Conservation (phyloP, 2,797 vertebrate genomes). For the Neosilurus hyrtlii region DNA sequence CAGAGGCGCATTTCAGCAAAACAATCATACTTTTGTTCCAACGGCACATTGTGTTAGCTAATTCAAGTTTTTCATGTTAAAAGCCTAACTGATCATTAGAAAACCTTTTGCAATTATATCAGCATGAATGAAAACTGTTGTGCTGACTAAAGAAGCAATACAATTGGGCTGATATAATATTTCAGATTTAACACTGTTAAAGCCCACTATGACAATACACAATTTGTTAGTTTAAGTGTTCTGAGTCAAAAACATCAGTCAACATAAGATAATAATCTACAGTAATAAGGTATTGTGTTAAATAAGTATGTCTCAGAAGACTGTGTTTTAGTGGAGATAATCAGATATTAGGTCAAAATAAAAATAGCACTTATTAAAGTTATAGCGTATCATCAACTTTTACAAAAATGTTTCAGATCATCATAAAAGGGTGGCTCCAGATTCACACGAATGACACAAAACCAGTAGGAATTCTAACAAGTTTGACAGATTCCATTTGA, state of each 20-base stretch:
- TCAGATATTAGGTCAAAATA: background rate
- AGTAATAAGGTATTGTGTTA: background rate
- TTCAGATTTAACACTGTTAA: background rate
- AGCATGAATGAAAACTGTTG: too few relatives aligned
- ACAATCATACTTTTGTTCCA: too few relatives aligned
- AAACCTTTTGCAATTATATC: too few relatives aligned
- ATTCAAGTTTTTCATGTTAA: too few relatives aligned
- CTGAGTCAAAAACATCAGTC: background rate
- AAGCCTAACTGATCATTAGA: too few relatives aligned
- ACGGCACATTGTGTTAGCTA: too few relatives aligned
- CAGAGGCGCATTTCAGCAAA: too few relatives aligned
- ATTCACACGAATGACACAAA: background rate
- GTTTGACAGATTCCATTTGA: background rate
- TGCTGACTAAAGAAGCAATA: too few relatives aligned
- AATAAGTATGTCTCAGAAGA: background rate
- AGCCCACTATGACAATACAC: background rate
- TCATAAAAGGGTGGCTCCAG: background rate
- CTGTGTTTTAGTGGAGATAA: background rate
- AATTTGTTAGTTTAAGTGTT: background rate
- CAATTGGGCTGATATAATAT: too few relatives aligned
- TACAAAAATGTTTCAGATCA: background rate
- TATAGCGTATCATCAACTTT: too few relatives aligned
- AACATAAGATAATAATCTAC: background rate
- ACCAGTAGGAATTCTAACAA: background rate
- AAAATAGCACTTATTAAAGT: background rate